A percentile compares a stretch with the other conserved stretches of the same genome.
Conservation (phyloP, 23 tunicate genomes). For the Ciona savignyi region DNA sequence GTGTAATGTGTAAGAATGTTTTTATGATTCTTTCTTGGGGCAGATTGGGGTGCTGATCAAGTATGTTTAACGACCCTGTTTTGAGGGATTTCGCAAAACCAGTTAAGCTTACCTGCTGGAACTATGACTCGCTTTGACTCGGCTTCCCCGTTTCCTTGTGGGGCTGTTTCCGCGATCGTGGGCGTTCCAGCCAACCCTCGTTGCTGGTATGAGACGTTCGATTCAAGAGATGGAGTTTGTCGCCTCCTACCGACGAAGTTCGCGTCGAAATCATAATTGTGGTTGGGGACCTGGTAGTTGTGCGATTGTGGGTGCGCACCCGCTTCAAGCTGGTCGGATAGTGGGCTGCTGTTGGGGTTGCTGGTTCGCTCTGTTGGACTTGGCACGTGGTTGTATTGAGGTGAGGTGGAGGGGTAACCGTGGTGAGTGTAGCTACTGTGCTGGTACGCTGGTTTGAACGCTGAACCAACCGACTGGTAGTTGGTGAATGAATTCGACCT, state of each 20-base stretch:
- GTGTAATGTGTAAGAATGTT: too few species aligned
- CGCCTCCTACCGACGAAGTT: conserved; percentile 17
- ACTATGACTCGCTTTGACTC: conserved; percentile 75
- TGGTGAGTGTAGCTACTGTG: conserved; percentile 6
- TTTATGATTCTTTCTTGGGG: too few species aligned
- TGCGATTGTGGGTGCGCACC: conserved; percentile 17
- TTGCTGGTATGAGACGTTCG: conserved; percentile 8
- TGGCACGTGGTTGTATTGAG: conserved; percentile 22
- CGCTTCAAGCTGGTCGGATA: neutral
- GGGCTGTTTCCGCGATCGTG: conserved; percentile 4
- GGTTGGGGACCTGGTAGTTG: conserved; percentile 5
- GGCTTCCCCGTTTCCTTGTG: conserved; percentile 17
- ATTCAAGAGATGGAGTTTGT: conserved; percentile 13
- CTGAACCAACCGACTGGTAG: conserved; percentile 14
- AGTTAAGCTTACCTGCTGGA: conserved; percentile 75
- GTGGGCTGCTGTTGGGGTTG: conserved; percentile 8
- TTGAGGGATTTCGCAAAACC: too few species aligned
- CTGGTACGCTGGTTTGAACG: conserved; percentile 32
- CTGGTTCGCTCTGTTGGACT: conserved; percentile 11
- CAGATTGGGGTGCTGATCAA: too few species aligned
- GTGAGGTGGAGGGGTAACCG: conserved; percentile 7
- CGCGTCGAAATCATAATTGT: conserved; percentile 30
- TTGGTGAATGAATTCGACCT: neutral
- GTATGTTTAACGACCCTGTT: too few species aligned
- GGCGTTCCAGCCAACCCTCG: conserved; percentile 6